Base-by-base conservation (phyloP, 2,797 vertebrate species). In the Amblyraja radiata region DNA sequence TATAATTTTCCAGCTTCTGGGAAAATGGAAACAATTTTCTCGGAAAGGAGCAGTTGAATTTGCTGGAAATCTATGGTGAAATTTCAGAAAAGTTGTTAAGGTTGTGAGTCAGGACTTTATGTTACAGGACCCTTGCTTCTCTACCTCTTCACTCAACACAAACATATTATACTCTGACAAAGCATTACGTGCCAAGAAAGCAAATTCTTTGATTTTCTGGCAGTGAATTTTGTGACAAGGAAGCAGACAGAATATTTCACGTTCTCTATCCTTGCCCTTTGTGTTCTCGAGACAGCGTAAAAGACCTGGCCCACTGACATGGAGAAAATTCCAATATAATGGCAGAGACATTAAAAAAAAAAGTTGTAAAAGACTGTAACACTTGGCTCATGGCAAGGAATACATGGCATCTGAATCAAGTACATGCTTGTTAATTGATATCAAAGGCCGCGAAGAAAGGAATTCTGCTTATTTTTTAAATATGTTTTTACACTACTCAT, bases 301-400 rank as follows among this genome's bases (percentile, higher is more conserved):
- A 92, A 76, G 46, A 54, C 73, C 73, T 92, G 90, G 90, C 90
- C 39, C 90, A 54, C 23, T 58, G 39, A 73, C 36, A 36, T 74
- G 90, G 68, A 92, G 90, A 46, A 92, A 91, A 91, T 74, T 74
- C 90, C 90, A 76, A 92, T 28, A 76, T 74, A 92, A 92, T 92
- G 39, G 90, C 71, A 92, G 71, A 92, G 39, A 92, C 90, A 92
- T 71, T 46, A 46, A 92, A 92, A 91, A 39, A 39, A 39, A 58
- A 76, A 58, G 23, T 71, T 92, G 39, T 92, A 92, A 92, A 92
- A 54, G 90, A 76, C n/a, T 92, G 90, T 54, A 25, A 54, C 73
- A 92, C 39, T 92, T 92, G 90, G 90, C 90, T 54, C 36, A 76
- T 32, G 13, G 25, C 71, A 28, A 76, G 36, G 73, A 76, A 74